Conservation (phyloP, 2,797 vertebrate genomes). For the Acanthurus tractus region DNA sequence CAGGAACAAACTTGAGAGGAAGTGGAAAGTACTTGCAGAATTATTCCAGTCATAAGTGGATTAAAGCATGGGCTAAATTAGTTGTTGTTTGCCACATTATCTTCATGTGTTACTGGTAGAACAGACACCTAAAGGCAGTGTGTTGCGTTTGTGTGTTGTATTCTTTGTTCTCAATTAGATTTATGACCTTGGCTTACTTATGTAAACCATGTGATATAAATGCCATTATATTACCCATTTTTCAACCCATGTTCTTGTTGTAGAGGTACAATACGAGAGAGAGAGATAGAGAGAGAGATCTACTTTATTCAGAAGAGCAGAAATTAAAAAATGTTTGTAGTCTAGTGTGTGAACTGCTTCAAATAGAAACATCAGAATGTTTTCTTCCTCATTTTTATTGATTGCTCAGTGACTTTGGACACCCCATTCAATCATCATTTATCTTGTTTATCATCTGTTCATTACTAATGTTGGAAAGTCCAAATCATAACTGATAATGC, state of each 20-base stretch:
- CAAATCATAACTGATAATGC: too few relatives aligned
- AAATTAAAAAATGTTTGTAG: conserved; percentile 12
- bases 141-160: conserved; percentile 21
- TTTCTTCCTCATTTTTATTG: conserved; percentile 15
- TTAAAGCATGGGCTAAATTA: conserved; percentile 46
- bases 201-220: conserved; percentile 44
- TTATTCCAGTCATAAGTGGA: conserved; percentile 55
- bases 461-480: too few relatives aligned
- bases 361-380: conserved; percentile 34
- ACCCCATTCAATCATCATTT: too few relatives aligned
- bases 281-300: neutral
- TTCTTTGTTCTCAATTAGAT: conserved; percentile 49
- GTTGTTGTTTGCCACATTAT: conserved; percentile 46
- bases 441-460: too few relatives aligned
- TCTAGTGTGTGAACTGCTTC: conserved; percentile 49
- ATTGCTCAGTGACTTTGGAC: neutral
- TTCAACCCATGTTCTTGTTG: conserved; percentile 33
- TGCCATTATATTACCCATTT: conserved; percentile 24
- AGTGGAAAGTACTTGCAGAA: conserved; percentile 60
- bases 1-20: conserved; percentile 51
- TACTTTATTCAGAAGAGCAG: conserved; percentile 22
- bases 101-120: conserved; percentile 31
- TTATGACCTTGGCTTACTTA: conserved; percentile 18
- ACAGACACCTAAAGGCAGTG: conserved; percentile 23
- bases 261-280: conserved; percentile 41